Base-by-base conservation (phyloP, 2,797 vertebrate species). In the Oreochromis mossambicus region DNA sequence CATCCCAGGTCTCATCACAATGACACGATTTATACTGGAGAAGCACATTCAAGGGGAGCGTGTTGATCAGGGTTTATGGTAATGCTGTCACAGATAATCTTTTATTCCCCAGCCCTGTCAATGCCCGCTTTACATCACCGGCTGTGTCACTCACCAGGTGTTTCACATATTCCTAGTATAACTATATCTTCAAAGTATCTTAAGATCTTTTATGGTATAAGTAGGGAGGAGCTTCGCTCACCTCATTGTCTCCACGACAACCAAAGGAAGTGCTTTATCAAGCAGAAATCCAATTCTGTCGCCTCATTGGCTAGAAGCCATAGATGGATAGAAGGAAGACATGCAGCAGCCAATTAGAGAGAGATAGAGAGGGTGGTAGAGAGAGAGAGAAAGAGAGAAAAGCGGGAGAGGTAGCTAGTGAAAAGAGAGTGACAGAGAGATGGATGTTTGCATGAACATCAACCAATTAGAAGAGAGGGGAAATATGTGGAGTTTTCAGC, bases 241-340 rank as follows among this genome's bases (percentile, higher is more conserved):
- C 81, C 83, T 90, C 81, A 86, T 88, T 89, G 92, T 94, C 86
- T 79, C 86, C 89, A 87, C 76, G 54, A 93, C 92, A 90, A 93
- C 90, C 91, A 89, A 86, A 92, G 86, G 88, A 93, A 93, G 89
- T 92, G 92, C 87, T 95, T 95, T 95, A 92, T 95, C 93, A 95
- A 92, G 94, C 93, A 94, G 92, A 94, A 96, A 95, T 95, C 86
- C 92, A 95, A 95, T 95, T 92, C 91, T 89, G 88, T 95, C 86
- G 90, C 94, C 92, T 94, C 90, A 95, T 94, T 96, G 95, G 94
- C 93, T 86, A 92, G 88, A 66, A 88, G 92, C 87, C 88, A 92
- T 84, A 93, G 94, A 93, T 87, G 87, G 89, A 95, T 94, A 89
- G 84, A 90, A 93, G 89, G 82, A 91, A 83, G 73, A 89, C 90